Base-by-base conservation (phyloP, 2,888 invertebrate species). In the Drymonia ruficornis region DNA sequence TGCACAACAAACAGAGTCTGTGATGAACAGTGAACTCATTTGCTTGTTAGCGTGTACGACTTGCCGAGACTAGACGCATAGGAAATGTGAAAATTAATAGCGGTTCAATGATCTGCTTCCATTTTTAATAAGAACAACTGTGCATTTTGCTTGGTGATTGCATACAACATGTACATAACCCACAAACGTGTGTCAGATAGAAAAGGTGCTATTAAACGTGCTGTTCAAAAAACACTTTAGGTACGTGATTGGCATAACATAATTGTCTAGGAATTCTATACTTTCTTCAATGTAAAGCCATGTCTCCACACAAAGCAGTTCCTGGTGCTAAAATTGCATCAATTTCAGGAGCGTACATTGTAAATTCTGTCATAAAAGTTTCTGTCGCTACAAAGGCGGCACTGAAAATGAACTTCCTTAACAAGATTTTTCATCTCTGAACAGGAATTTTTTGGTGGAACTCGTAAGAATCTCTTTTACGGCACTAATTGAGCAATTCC, bases 401-500 rank as follows among this genome's bases (percentile, higher is more conserved):
- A 15, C 23, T 28, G 45, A 18, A 12, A 18, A 51, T 55, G 38
- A 53, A 64, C 56, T 58, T 55, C 59, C 50, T 49, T 59, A 55
- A 57, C 47, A 58, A 52, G 55, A 49, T 55, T 45, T 63, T 61
- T 55, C 43, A 46, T 53, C 19, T 48, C 49, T 31, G 8, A 51
- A 52, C 34, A 50, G 56, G 50, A 44, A 44, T 38, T 19, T 53
- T 57, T 52, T 56, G 44, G 49, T 58, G 56, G 61, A 61, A 62
- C 51, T 62, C 52, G 44, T 67, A 68, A 64, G 59, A 63, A 72
- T 63, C 63, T 56, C 31, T 67, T 61, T 56, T 62, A 57, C 62
- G 48, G 59, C 61, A 64, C 70, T 80, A 78, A 83, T 82, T 76
- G 65, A 70, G 72, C 67, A 63, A 76, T 73, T 72, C 66, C 63